These are phyloP conservation scores for Junonia oenone DNA, from an alignment of 2,888 invertebrate species.

Conservation along the genomic window DNA sequence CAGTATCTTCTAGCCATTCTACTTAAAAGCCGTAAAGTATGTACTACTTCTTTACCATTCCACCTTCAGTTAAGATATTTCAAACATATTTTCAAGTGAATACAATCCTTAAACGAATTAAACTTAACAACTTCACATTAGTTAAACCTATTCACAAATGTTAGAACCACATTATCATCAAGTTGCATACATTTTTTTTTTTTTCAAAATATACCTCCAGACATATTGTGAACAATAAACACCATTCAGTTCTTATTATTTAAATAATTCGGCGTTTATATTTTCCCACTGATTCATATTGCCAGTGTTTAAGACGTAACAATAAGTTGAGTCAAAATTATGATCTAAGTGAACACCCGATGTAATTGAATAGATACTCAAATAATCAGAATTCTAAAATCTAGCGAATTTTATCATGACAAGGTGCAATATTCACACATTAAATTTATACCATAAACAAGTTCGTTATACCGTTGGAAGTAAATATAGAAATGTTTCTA, in stretches of 20 bases:
- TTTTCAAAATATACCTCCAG: slow-evolving; percentile 17
- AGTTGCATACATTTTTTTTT: slow-evolving; percentile 11
- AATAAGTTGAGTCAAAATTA: slow-evolving; percentile 43
- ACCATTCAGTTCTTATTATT: slow-evolving; percentile 25
- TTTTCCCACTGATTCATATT: slow-evolving; percentile 8
- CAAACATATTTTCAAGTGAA: slow-evolving; percentile 7
- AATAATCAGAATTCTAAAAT: slow-evolving; percentile 14
- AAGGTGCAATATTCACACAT: slow-evolving; percentile 1
- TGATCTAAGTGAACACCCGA: slow-evolving; percentile 51
- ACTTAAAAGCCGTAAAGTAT: too few relatives aligned
- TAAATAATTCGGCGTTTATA: slow-evolving; percentile 25
- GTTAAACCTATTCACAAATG: slow-evolving; percentile 15
- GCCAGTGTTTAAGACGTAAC: slow-evolving; percentile 8
- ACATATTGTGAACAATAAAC: slow-evolving; percentile 20
- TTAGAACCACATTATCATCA: slow-evolving; percentile 11
- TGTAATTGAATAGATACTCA: slow-evolving; percentile 11
- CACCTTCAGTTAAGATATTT: too few relatives aligned
- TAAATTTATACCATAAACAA: slow-evolving; percentile 1
- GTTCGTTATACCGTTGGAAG: slow-evolving; percentile 6
- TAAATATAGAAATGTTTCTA: neutral
- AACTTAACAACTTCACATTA: slow-evolving; percentile 16
- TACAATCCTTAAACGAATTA: slow-evolving; percentile 15
- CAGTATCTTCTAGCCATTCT: too few relatives aligned
- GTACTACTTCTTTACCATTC: neutral
- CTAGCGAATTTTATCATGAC: slow-evolving; percentile 19